Evolutionary conservation across 2,888 invertebrate species (phyloP).

Genomic region (Xestia ashworthii): DNA sequence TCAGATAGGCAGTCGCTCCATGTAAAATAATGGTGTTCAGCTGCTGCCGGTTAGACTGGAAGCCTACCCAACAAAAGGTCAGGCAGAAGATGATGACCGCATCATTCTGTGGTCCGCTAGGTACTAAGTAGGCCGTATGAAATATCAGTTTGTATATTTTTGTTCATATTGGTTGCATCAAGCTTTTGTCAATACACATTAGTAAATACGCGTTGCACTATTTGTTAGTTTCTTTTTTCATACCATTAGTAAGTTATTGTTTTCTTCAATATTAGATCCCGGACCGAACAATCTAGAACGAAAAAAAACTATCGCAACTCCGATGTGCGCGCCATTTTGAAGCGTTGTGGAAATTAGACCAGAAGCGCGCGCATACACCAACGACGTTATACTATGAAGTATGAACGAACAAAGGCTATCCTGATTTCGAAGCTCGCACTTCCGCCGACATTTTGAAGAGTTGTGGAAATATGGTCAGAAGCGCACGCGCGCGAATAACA

Average conservation of each 20-base stretch:
- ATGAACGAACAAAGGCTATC: constrained; percentile 2
- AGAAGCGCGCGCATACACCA: constrained; percentile 15
- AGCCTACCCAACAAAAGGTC: no score
- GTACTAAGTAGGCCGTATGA: not conserved
- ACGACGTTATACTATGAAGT: no score
- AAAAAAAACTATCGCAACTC: no score
- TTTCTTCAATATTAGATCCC: no score
- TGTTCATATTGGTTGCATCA: no score
- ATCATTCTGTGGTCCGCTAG: not conserved
- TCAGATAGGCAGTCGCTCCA: no score
- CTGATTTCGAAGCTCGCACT: not conserved
- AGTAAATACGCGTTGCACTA: not conserved
- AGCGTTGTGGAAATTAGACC: not conserved
- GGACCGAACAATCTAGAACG: no score
- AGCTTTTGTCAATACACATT: not conserved
- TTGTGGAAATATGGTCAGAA: not conserved
- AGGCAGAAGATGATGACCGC: not conserved
- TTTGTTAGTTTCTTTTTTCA: not conserved
- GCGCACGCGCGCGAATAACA: constrained; percentile 19
- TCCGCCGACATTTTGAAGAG: not conserved
- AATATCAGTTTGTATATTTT: not conserved
- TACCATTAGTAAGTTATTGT: not conserved
- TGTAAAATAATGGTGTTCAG: no score
- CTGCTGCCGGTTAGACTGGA: no score
- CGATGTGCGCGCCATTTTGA: no score